phyloP scores from a whole-genome alignment of 2,888 invertebrate genomes.

The Acleris laterana region DNA sequence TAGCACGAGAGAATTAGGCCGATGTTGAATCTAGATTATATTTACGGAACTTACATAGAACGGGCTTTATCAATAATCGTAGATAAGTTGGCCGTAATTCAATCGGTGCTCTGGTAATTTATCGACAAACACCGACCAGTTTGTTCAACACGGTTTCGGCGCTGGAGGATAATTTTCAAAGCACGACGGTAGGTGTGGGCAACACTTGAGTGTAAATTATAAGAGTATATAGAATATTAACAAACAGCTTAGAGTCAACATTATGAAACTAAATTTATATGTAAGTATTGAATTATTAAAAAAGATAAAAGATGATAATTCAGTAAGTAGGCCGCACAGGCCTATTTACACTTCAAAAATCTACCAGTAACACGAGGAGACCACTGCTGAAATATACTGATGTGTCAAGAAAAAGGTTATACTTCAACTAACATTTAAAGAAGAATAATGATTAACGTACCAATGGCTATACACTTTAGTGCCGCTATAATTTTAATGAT shows the following conservation, averaged over 20 bases:
- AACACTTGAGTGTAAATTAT: conserved; percentile 20
- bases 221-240: conserved; percentile 13
- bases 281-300: background rate
- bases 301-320: too few species aligned
- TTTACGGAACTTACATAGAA: conserved; percentile 51
- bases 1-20: conserved; percentile 48
- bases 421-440: too few species aligned
- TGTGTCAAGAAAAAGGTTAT: too few species aligned
- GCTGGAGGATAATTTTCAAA: conserved; percentile 48
- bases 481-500: too few species aligned
- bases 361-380: too few species aligned
- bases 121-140: conserved; percentile 41
- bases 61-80: conserved; percentile 51
- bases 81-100: conserved; percentile 44
- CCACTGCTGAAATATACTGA: too few species aligned
- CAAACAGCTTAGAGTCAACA: conserved; percentile 5
- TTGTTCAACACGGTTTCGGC: conserved; percentile 42
- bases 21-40: conserved; percentile 51
- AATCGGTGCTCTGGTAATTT: conserved; percentile 45
- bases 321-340: too few species aligned
- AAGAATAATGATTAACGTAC: too few species aligned
- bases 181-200: conserved; percentile 40
- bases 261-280: background rate
- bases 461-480: too few species aligned
- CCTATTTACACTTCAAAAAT: too few species aligned